These are phyloP conservation scores for Carduelis carduelis DNA, from an alignment of 2,797 vertebrate genomes.

Conservation along the genomic window DNA sequence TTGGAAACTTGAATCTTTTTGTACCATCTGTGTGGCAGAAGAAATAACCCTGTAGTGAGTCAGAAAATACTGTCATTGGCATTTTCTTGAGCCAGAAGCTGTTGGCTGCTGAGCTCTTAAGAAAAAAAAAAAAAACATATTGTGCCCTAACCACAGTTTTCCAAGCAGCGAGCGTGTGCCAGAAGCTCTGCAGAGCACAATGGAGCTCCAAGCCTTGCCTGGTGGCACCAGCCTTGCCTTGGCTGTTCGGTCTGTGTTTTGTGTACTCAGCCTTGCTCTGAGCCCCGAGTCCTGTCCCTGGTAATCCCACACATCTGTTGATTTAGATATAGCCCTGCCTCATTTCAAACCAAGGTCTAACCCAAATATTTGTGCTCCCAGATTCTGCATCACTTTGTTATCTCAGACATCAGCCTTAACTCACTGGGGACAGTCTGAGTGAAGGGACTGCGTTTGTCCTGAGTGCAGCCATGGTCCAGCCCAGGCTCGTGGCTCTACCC, in stretches of 20 bases:
- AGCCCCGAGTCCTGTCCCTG: neutral
- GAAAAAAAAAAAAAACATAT: neutral
- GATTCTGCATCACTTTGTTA: neutral
- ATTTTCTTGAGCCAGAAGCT: neutral
- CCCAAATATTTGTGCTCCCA: neutral
- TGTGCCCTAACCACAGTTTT: neutral
- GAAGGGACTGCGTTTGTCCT: neutral
- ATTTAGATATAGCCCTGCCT: neutral
- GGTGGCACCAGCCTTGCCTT: neutral
- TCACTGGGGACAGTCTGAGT: neutral
- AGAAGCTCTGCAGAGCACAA: neutral
- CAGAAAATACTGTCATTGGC: neutral
- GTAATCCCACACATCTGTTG: neutral
- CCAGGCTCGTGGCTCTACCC: neutral
- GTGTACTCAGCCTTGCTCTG: neutral
- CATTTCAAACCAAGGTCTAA: neutral
- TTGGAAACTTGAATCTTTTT: neutral
- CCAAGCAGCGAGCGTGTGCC: neutral
- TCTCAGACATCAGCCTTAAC: neutral
- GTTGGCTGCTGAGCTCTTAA: neutral
- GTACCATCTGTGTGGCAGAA: neutral
- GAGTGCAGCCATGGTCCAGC: neutral
- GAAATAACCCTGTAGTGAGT: neutral
- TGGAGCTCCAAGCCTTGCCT: neutral
- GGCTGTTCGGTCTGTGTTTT: neutral